phyloP scores from a whole-genome alignment of 2,888 invertebrate genomes.

The Noctua pronuba region DNA sequence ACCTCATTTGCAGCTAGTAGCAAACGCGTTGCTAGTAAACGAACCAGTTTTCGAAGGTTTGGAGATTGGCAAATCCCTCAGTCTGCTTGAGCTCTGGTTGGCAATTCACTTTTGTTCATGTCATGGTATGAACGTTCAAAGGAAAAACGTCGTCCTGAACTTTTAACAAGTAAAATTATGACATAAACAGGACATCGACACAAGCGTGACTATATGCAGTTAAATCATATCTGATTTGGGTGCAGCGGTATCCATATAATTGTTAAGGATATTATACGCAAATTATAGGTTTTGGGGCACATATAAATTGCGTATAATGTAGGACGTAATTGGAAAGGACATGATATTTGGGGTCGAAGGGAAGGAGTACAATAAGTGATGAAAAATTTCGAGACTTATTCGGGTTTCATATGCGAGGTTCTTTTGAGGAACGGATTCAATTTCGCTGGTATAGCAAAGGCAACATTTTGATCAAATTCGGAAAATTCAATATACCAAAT shows the following conservation, averaged over 20 bases:
- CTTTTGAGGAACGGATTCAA: slow-evolving; percentile 6
- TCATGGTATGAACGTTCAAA: neutral
- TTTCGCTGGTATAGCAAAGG: neutral
- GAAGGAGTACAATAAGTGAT: slow-evolving; percentile 20
- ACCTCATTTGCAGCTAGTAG: neutral
- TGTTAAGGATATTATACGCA: no score
- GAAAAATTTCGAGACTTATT: slow-evolving; percentile 12
- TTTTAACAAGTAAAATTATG: slow-evolving; percentile 16
- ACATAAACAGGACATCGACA: slow-evolving; percentile 44
- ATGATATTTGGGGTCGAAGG: slow-evolving; percentile 39
- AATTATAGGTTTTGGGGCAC: slow-evolving; percentile 63
- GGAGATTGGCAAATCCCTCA: neutral
- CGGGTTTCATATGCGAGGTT: slow-evolving; percentile 23
- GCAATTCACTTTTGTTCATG: neutral
- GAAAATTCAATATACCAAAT: neutral
- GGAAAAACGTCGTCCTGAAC: neutral
- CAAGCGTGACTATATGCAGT: slow-evolving; percentile 61
- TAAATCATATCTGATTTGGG: slow-evolving; percentile 57
- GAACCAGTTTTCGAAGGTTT: neutral
- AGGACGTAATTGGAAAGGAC: slow-evolving; percentile 39
- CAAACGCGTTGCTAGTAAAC: neutral
- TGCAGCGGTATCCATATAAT: slow-evolving; percentile 55
- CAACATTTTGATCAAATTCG: slow-evolving; percentile 21
- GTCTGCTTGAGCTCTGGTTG: neutral
- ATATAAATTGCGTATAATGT: slow-evolving; percentile 52